Base-by-base conservation (phyloP, 2,888 invertebrate genomes). In the Epistrophella euchroma region DNA sequence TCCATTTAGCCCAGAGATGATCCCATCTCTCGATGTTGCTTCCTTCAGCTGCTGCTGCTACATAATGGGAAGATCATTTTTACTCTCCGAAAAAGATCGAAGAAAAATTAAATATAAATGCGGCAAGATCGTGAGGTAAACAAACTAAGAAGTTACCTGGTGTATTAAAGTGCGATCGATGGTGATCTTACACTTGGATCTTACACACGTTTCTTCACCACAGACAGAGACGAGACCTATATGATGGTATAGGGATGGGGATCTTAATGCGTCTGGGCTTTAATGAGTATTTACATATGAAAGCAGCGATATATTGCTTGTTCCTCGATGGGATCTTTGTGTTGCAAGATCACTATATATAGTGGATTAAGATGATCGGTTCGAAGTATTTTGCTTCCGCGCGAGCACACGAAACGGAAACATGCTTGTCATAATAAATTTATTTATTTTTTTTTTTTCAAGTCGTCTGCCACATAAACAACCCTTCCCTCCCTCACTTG, bases 231-330 rank as follows among this genome's bases (percentile, higher is more conserved):
- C 45, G n/a, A 17, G 9, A 17, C 22, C 13, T 11, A 19, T 2
- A 40, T 68, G 68, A 17, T 56, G 45, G 4, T n/a, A n/a, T n/a
- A n/a, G n/a, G n/a, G n/a, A n/a, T 73, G 50, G 50, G 58, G 52
- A 58, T 52, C 32, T 79, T 66, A 75, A 80, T 75, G 71, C 55
- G 75, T 74, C 64, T 56, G 56, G 45, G 22, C 64, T 81, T 66
- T 78, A 86, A 82, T 86, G 82, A 78, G 74, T 60, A 78, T 82
- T 86, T 85, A 77, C 84, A 80, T 80, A 79, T 79, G 64, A 19
- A 64, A 64, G 50, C 35, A 62, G 25, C 47, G 40, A 56, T 78
- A 47, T 64, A 52, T 60, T 52, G 45, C 37, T 62, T 71, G 62
- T 55, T 43, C 50, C 62, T 40, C n/a, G 19, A 60, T 64, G 28